Conservation (phyloP, 1,140 invertebrate genomes). For the Homalodisca vitripennis region DNA sequence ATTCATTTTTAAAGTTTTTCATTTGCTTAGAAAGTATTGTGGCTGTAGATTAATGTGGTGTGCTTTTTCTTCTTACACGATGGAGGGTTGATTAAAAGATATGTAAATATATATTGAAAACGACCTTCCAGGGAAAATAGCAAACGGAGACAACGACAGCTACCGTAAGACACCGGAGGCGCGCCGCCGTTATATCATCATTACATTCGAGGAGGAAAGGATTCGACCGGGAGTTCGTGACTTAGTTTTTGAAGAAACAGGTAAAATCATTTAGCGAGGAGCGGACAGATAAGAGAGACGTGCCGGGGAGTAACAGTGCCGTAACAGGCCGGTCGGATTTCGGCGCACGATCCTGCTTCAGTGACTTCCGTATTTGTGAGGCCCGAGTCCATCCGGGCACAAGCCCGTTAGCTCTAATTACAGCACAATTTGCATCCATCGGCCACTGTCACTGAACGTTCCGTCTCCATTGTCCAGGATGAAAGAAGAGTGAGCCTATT, state of each 20-base stretch:
- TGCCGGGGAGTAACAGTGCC: neutral
- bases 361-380: neutral
- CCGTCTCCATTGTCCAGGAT: too few species aligned
- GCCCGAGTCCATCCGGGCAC: neutral
- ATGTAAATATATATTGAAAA: neutral
- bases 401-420: neutral
- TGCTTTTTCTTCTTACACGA: too few species aligned
- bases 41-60: too few species aligned
- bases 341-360: neutral
- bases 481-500: too few species aligned
- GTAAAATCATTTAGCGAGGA: conserved; percentile 16
- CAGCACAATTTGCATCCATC: neutral
- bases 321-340: neutral
- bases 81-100: neutral
- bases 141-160: neutral
- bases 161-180: neutral
- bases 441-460: too few species aligned
- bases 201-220: neutral
- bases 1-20: too few species aligned
- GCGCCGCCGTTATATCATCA: neutral
- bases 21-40: too few species aligned
- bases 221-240: too few species aligned
- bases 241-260: conserved; percentile 14
- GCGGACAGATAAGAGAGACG: neutral
- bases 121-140: neutral